Base-by-base conservation (phyloP, 2,888 invertebrate species). In the Cordylochernes scorpioides region DNA sequence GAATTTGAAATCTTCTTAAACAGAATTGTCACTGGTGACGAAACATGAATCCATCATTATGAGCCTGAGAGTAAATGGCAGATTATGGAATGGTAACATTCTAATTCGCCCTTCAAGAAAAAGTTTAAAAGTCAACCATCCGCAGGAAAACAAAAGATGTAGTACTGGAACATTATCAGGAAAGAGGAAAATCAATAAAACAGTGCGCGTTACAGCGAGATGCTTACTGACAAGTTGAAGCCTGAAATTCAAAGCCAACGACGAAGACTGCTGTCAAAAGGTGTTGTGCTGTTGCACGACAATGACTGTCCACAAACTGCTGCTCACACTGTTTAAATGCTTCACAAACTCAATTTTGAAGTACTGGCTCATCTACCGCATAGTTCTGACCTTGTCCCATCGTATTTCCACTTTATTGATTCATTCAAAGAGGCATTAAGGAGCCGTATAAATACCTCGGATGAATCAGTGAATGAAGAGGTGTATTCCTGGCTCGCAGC, bases 321-420 rank as follows among this genome's bases (percentile, higher is more conserved):
- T 9, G 28, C 17, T 21, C 18, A 4, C 28, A 27, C 17, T 16
- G 28, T 15, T 19, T 21, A 28, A 21, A 28, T 17, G 22, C 19
- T 28, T 16, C 19, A 10, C 10, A 12, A 19, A 8, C 14, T 19
- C 22, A 19, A 12, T 15, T 28, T 19, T 19, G 28, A 28, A 28
- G 21, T 21, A 21, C 15, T 28, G 19, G 28, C 12, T 21, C 28
- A 21, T 28, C 13, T 24, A 15, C 13, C 14, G 22, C 24, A 28
- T 21, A 28, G 21, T 28, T 16, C 28, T 13, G 28, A 28, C 16
- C 19, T 28, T 28, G 28, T 15, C 12, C 28, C 28, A 22, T 21
- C 7, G 9, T 15, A n/a, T 24, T 28, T 19, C 16, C 17, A 27
- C 17, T 27, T 27, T 18, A 15, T 25, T 25, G 25, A 13, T 27